These are phyloP conservation scores for Machimus rusticus DNA, from an alignment of 2,888 invertebrate species.

Conservation along the genomic window DNA sequence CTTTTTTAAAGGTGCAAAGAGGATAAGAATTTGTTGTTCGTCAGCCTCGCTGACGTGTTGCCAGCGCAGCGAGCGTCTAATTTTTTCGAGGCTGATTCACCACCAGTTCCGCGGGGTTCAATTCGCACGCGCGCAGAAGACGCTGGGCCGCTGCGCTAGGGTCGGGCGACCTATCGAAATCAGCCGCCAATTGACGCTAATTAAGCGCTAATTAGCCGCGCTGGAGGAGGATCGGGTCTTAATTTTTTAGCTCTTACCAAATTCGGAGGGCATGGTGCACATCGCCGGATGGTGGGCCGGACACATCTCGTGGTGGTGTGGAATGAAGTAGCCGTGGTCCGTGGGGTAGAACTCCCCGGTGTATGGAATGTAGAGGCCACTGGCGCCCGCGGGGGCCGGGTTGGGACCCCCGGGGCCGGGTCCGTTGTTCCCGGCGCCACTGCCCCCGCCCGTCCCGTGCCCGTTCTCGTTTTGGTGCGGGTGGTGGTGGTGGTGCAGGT, in stretches of 20 bases:
- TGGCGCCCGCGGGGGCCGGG: slow-evolving; percentile 52
- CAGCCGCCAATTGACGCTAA: slow-evolving; percentile 28
- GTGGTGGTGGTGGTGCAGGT: slow-evolving; percentile 47
- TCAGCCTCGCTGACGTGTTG: neutral
- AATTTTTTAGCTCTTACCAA: slow-evolving; percentile 66
- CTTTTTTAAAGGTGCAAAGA: neutral
- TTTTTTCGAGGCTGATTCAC: neutral
- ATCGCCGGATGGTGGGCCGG: slow-evolving; percentile 73
- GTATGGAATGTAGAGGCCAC: slow-evolving; percentile 60
- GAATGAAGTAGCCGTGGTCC: slow-evolving; percentile 60
- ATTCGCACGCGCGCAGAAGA: neutral
- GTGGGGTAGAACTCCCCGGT: slow-evolving; percentile 61
- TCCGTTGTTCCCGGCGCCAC: neutral
- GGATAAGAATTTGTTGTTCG: neutral
- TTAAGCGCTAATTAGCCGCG: slow-evolving; percentile 19
- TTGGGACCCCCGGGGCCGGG: slow-evolving; percentile 45
- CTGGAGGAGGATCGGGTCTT: neutral
- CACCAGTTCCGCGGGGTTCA: neutral
- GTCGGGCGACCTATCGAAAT: neutral
- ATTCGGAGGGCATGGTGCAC: slow-evolving; percentile 78
- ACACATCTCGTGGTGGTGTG: slow-evolving; percentile 65
- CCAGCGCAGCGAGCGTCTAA: neutral
- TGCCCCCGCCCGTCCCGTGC: neutral
- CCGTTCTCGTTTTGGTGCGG: slow-evolving; percentile 44
- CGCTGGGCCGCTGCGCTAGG: neutral